Base-by-base conservation (phyloP, 2,113 vertebrate genomes). In the Podilymbus podiceps region DNA sequence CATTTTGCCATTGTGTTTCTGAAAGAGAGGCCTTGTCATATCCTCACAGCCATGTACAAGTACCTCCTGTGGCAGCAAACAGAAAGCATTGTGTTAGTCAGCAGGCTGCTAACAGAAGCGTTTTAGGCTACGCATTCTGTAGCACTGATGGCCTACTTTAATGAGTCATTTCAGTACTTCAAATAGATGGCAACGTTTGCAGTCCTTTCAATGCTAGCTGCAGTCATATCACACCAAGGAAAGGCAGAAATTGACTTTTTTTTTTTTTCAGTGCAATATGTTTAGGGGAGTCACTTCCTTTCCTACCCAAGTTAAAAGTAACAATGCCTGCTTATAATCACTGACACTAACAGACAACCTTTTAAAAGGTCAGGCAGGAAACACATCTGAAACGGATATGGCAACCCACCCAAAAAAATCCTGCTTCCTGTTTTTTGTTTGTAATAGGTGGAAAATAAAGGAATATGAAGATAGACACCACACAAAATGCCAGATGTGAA, bases 1-100 rank as follows among this genome's bases (percentile, higher is more conserved):
- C 82, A 66, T 95, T 94, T 93, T 92, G 76, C 85, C 79, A 80
- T 60, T 93, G 96, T 93, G 66, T 44, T 87, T 47, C 79, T 93
- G 83, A 95, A 90, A 95, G 76, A 88, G 55, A 35, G 86, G 84
- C 86, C 90, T 46, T 93, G 93, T 96, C 85, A 81, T 24, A 55
- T 27, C 73, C 80, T 71, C 56, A 2, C n/a, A 80, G 68, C 59
- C 79, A 6, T 3, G 11, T 35, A 53, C 1, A 15, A 89, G 83
- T 30, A 77, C 83, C 92, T 96, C 90, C 95, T 6, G 24, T 33
- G 76, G 95, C 90, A 89, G 88, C 91, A 91, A 92, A 92, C 81
- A 96, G 87, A 88, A 67, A 80, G 90, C 90, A 52, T 59, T 91
- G 90, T 92, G 90, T 67, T 63, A 59, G 79, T 30, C 88, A 87